phyloP scores from a whole-genome alignment of 1,140 invertebrate species.

The Armadillidium nasatum region DNA sequence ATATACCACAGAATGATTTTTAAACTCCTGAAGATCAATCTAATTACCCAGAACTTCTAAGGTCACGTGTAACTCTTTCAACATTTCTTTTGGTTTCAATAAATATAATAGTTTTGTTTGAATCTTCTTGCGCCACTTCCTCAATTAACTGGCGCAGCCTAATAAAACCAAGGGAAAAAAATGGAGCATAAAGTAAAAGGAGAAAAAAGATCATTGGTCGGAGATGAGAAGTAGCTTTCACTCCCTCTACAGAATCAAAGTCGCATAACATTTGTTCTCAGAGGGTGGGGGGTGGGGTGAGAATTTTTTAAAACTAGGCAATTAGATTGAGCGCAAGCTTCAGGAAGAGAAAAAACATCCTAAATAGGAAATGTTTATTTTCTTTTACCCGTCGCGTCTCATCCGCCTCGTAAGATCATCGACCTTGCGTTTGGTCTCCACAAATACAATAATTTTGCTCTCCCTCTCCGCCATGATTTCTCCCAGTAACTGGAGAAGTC shows the following conservation, averaged over 20 bases:
- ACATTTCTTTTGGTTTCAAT: conserved; percentile 99
- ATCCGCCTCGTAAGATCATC: conserved; percentile 91
- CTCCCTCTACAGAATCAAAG: no score
- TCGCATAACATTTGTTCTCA: no score
- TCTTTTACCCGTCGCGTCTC: conserved; percentile 70
- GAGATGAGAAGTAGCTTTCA: no score
- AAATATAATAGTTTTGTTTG: conserved; percentile 87
- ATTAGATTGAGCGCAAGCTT: neutral
- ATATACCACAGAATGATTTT: no score
- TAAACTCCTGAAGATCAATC: no score
- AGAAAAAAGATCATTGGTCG: no score
- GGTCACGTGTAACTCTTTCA: conserved; percentile 78
- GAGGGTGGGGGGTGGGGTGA: neutral
- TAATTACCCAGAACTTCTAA: conserved; percentile 41
- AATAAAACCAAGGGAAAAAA: no score
- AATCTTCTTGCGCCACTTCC: conserved; percentile 82
- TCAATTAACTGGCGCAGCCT: conserved; percentile 45
- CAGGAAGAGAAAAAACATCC: neutral
- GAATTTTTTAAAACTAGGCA: neutral
- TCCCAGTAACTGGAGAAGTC: conserved; percentile 75
- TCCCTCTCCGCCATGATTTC: conserved; percentile 86
- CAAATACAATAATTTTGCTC: conserved; percentile 96
- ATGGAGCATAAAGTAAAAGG: no score
- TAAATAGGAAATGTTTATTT: no score
- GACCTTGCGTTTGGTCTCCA: conserved; percentile 94